Evolutionary conservation across 2,888 invertebrate genomes (phyloP).

Genomic region (Maniola hyperantus): DNA sequence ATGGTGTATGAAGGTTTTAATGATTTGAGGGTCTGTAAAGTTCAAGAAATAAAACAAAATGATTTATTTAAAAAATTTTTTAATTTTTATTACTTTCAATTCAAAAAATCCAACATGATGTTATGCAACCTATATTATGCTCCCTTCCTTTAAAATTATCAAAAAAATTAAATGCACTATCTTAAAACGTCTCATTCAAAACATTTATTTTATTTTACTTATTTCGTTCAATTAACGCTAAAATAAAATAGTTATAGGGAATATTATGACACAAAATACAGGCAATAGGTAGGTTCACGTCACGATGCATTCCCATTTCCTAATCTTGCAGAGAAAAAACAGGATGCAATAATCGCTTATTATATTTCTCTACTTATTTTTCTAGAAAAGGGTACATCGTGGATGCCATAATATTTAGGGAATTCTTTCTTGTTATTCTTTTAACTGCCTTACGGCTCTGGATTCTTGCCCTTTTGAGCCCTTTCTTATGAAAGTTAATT

Average conservation of each 20-base stretch:
- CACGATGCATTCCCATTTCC: conserved; percentile 14
- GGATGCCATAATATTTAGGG: conserved; percentile 1
- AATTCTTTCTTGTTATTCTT: neutral
- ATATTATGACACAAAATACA: conserved; percentile 75
- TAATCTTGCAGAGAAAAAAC: neutral
- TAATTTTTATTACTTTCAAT: conserved; percentile 67
- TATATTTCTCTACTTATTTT: neutral
- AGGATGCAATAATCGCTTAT: neutral
- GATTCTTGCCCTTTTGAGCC: neutral
- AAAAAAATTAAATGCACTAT: conserved; percentile 70
- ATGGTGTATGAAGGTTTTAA: neutral
- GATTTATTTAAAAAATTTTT: conserved; percentile 48
- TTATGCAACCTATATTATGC: conserved; percentile 65
- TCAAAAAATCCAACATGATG: conserved; percentile 75
- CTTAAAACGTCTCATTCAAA: conserved; percentile 63
- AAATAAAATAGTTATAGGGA: conserved; percentile 68
- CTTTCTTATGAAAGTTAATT: neutral
- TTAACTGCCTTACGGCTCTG: neutral
- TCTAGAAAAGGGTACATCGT: conserved; percentile 2
- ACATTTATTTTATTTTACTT: conserved; percentile 54
- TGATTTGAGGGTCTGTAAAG: neutral
- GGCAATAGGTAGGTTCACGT: conserved; percentile 44
- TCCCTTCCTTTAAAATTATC: conserved; percentile 51
- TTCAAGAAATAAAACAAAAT: conserved; percentile 43
- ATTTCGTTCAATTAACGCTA: conserved; percentile 48